Conservation (phyloP, 2,888 invertebrate species). For the Chrysolina americana region DNA sequence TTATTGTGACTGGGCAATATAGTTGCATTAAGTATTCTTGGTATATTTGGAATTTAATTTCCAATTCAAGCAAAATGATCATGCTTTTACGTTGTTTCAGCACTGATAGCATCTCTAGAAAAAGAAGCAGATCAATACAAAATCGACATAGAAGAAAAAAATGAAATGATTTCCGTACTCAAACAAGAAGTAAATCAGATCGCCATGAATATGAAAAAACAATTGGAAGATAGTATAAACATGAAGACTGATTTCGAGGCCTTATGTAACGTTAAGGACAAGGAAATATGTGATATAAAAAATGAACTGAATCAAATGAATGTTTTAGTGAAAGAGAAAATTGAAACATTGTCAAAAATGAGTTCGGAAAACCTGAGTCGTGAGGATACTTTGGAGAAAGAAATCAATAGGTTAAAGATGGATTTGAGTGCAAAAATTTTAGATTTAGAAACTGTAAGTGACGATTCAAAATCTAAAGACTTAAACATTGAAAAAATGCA, state of each 20-base stretch:
- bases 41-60: too few relatives aligned
- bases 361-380: slow-evolving; percentile 55
- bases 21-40: too few relatives aligned
- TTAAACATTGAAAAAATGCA: slow-evolving; percentile 58
- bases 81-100: slow-evolving; percentile 52
- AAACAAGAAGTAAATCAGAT: slow-evolving; percentile 55
- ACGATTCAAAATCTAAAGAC: slow-evolving; percentile 62
- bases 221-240: slow-evolving; percentile 45
- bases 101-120: slow-evolving; percentile 56
- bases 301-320: slow-evolving; percentile 63
- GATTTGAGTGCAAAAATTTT: slow-evolving; percentile 72
- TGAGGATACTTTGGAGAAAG: slow-evolving; percentile 60
- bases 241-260: slow-evolving; percentile 49
- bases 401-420: slow-evolving; percentile 63
- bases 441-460: slow-evolving; percentile 71
- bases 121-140: slow-evolving; percentile 58
- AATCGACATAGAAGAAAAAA: slow-evolving; percentile 53
- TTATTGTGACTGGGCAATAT: too few relatives aligned
- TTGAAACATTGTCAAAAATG: slow-evolving; percentile 53
- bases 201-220: slow-evolving; percentile 54
- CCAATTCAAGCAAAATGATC: too few relatives aligned
- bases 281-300: slow-evolving; percentile 50
- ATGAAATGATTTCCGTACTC: slow-evolving; percentile 53
- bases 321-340: slow-evolving; percentile 56
- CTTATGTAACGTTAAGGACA: slow-evolving; percentile 39